Evolutionary conservation across 1,140 invertebrate species (phyloP), one percentile per base, ranked within the genome.

Genomic region (Nomia melanderi): DNA sequence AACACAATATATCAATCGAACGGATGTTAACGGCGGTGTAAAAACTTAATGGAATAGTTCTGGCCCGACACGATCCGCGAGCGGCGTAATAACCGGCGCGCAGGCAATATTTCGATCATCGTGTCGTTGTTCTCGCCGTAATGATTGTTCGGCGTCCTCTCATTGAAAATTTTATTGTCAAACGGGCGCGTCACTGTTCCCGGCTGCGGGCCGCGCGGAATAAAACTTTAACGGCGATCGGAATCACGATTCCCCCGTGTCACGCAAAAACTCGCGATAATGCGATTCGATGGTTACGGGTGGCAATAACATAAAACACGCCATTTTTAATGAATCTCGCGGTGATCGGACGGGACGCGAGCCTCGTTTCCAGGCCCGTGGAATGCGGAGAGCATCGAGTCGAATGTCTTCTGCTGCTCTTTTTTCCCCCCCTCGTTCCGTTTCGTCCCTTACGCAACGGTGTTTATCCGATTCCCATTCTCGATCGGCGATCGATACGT

Each of bases 401-500:
- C 20, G 20, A 44, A 44, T 44, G 20, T 44, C 14, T 1, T 44
- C 20, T 44, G n/a, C n/a, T n/a, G n/a, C n/a, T n/a, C n/a, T n/a
- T n/a, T n/a, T n/a, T n/a, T n/a, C n/a, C n/a, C n/a, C n/a, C n/a
- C n/a, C n/a, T n/a, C n/a, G n/a, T n/a, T n/a, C n/a, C n/a, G n/a
- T n/a, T n/a, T n/a, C 36, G 39, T 36, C 39, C 23, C 33, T 59
- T 60, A 50, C 6, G 25, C 59, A 69, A 76, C 64, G 2, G 29
- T 31, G 17, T 4, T 29, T n/a, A 7, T 3, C 29, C 54, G 41
- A 53, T 54, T 77, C 66, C n/a, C 31, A 62, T 77, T 63, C 36
- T 14, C 27, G 75, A 77, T 62, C 41, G 6, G 20, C 47, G n/a
- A 29, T 64, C 44, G 44, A 81, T 57, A 71, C 78, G 47, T 27